Conservation (phyloP, 1,140 invertebrate species). For the Neodiprion virginianus region DNA sequence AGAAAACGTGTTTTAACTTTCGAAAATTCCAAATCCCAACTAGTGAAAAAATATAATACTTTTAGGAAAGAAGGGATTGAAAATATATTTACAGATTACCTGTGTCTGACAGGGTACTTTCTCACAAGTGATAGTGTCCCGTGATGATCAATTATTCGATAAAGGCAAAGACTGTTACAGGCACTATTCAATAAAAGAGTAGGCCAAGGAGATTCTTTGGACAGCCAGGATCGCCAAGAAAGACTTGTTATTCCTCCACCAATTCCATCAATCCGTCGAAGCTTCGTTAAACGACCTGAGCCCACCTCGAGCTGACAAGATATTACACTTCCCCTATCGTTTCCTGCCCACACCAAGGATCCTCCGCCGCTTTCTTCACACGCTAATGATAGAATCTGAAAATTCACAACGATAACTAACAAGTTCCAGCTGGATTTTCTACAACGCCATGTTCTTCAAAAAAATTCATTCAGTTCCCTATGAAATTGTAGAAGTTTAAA, state of each 20-base stretch:
- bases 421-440: not conserved
- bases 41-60: too few relatives aligned
- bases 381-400: conserved; percentile 68
- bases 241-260: conserved; percentile 76
- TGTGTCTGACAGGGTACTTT: conserved; percentile 64
- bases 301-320: conserved; percentile 66
- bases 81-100: conserved; percentile 34
- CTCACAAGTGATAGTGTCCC: conserved; percentile 50
- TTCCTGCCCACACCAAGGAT: conserved; percentile 80
- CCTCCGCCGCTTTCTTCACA: conserved; percentile 80
- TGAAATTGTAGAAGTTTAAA: too few relatives aligned
- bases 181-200: conserved; percentile 81
- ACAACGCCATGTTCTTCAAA: too few relatives aligned
- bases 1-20: too few relatives aligned
- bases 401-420: conserved; percentile 18
- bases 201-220: conserved; percentile 77
- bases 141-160: conserved; percentile 48
- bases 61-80: too few relatives aligned
- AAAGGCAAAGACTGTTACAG: conserved; percentile 76
- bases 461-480: too few relatives aligned
- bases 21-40: too few relatives aligned
- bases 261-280: conserved; percentile 68
- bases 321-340: conserved; percentile 72
- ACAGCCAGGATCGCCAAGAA: conserved; percentile 83
- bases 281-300: conserved; percentile 76